Conservation (phyloP, 2,888 invertebrate genomes). For the Tethea ocularis region DNA sequence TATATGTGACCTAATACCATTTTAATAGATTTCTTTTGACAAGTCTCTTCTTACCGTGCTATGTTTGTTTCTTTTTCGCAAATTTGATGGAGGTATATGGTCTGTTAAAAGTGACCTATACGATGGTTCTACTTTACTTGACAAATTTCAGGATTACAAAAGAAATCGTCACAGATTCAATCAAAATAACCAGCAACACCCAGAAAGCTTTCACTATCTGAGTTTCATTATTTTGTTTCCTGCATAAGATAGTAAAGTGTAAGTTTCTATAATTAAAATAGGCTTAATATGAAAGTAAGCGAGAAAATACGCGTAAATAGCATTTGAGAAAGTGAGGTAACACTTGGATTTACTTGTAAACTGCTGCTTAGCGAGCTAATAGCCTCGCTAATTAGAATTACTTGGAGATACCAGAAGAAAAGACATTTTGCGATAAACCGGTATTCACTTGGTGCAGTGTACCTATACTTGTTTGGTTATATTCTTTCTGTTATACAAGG, state of each 20-base stretch:
- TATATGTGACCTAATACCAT: too few relatives aligned
- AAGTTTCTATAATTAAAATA: background rate
- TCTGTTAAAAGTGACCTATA: too few relatives aligned
- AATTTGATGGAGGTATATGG: too few relatives aligned
- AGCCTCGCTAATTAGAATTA: background rate
- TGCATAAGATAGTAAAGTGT: background rate
- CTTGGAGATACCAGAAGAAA: background rate
- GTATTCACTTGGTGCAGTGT: background rate
- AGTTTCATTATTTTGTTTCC: background rate
- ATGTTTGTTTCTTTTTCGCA: too few relatives aligned
- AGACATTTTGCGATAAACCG: background rate
- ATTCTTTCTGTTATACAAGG: too few relatives aligned
- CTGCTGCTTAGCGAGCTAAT: slow-evolving; percentile 1
- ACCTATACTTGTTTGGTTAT: background rate
- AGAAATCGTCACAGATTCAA: background rate
- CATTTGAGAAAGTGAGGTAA: background rate
- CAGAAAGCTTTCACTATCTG: background rate
- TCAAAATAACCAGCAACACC: background rate
- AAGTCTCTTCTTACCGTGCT: too few relatives aligned
- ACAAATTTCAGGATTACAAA: too few relatives aligned
- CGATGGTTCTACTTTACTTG: too few relatives aligned
- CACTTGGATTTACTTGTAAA: background rate
- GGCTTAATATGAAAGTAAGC: background rate
- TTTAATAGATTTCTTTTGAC: too few relatives aligned
- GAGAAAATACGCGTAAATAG: background rate